phyloP scores from a whole-genome alignment of 2,888 invertebrate species.

The Drosophila tanythrix region DNA sequence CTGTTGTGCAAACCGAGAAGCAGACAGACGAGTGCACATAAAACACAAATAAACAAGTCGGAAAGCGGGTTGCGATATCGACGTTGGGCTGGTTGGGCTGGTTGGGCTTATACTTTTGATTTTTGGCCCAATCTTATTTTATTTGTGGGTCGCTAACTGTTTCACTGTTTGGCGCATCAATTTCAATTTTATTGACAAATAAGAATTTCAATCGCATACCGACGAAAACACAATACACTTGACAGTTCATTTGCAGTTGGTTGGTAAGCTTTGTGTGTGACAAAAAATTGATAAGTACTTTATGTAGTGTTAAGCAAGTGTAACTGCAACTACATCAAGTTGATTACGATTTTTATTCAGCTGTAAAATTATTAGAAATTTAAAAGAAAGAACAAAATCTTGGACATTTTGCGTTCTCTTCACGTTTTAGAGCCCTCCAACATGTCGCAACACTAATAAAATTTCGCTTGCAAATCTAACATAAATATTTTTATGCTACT shows the following conservation, averaged over 20 bases:
- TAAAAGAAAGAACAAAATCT: background rate
- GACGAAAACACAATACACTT: slow-evolving; percentile 50
- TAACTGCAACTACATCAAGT: background rate
- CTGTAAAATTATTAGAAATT: background rate
- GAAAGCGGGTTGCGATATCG: slow-evolving; percentile 66
- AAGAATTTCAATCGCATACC: slow-evolving; percentile 5
- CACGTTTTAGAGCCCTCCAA: background rate
- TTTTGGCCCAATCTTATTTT: slow-evolving; percentile 64
- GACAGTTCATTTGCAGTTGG: too few species aligned
- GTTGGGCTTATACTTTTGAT: slow-evolving; percentile 48
- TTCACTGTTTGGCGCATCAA: slow-evolving; percentile 77
- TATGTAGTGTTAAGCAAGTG: background rate
- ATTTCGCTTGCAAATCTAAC: background rate
- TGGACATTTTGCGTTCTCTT: background rate
- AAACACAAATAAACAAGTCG: slow-evolving; percentile 78
- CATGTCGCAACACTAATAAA: background rate
- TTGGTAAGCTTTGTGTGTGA: background rate
- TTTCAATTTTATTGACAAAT: slow-evolving; percentile 79
- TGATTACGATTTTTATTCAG: background rate
- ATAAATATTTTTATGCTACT: background rate
- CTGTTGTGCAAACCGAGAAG: slow-evolving; percentile 24
- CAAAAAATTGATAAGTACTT: background rate
- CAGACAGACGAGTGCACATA: slow-evolving; percentile 44
- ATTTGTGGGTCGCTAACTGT: slow-evolving; percentile 58
- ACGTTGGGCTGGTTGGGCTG: slow-evolving; percentile 54